Evolutionary conservation across 2,113 vertebrate species (phyloP).

Genomic region (Pituophis catenifer): DNA sequence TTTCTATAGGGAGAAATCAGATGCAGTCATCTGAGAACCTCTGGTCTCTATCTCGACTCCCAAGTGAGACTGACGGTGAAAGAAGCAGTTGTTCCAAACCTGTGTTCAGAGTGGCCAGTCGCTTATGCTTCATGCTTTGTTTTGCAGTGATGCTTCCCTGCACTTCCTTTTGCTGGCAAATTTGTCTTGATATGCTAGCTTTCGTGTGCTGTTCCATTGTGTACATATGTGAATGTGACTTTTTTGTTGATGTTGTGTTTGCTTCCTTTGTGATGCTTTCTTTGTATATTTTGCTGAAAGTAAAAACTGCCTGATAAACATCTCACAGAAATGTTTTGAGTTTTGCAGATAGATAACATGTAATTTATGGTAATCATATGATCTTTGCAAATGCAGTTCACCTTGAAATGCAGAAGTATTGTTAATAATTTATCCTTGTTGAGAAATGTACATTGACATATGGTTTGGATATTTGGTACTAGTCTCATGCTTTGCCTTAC

Average conservation of each 20-base stretch:
- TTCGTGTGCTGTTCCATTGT: neutral
- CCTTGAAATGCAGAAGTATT: neutral
- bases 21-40: neutral
- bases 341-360: neutral
- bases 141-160: neutral
- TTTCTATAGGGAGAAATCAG: conserved; percentile 35
- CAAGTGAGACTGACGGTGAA: neutral
- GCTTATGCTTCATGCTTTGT: neutral
- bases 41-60: neutral
- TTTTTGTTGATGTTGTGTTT: neutral
- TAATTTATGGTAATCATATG: neutral
- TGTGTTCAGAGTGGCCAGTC: rapidly evolving
- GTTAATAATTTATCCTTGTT: neutral
- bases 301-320: neutral
- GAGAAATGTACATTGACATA: neutral
- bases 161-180: neutral
- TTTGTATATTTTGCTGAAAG: rapidly evolving
- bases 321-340: rapidly evolving
- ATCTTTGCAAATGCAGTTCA: neutral
- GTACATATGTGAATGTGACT: neutral
- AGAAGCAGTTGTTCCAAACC: neutral
- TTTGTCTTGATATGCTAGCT: neutral
- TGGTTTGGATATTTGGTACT: neutral
- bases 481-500: neutral
- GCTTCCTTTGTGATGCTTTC: neutral